phyloP scores from a whole-genome alignment of 2,888 invertebrate genomes.

The Aporophyla nigra region DNA sequence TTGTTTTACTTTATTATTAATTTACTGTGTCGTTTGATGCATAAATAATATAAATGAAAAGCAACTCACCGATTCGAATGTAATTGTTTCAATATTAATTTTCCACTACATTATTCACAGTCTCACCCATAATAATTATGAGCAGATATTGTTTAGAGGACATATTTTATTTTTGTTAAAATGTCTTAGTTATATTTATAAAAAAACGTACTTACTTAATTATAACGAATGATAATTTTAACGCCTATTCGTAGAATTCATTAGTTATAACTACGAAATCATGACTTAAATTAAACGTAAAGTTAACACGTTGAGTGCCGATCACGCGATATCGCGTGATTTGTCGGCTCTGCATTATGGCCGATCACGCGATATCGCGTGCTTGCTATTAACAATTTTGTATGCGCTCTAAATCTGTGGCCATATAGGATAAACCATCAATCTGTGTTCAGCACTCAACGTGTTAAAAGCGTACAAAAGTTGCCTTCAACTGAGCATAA shows the following conservation, averaged over 20 bases:
- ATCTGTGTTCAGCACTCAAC: too few species aligned
- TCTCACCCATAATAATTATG: neutral
- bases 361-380: too few species aligned
- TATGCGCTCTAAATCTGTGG: too few species aligned
- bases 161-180: neutral
- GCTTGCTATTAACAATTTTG: too few species aligned
- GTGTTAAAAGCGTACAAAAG: too few species aligned
- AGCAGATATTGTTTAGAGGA: neutral
- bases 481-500: too few species aligned
- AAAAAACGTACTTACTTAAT: neutral
- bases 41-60: slow-evolving; percentile 6
- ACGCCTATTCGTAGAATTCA: neutral
- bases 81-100: slow-evolving; percentile 29
- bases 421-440: too few species aligned
- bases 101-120: slow-evolving; percentile 26
- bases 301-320: too few species aligned
- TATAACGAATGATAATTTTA: neutral
- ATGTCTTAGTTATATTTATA: neutral
- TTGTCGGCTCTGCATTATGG: too few species aligned
- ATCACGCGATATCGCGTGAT: too few species aligned
- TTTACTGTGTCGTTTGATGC: neutral
- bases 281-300: neutral
- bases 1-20: neutral
- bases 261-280: neutral
- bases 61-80: neutral